Conservation (phyloP, 2,113 vertebrate species). For the Panurus biarmicus region DNA sequence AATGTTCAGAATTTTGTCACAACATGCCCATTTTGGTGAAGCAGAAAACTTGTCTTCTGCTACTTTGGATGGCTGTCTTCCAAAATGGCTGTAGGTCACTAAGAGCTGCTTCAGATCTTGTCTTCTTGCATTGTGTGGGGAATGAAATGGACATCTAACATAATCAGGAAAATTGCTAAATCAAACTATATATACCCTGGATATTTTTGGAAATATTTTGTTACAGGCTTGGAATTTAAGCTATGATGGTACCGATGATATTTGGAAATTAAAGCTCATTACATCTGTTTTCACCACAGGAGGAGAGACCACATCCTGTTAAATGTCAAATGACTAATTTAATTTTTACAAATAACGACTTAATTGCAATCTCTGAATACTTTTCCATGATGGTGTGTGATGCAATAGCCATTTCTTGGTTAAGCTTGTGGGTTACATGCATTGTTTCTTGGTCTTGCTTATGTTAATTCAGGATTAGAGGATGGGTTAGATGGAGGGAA, state of each 20-base stretch:
- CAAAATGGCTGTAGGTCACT: background rate
- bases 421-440: background rate
- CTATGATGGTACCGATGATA: background rate
- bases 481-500: background rate
- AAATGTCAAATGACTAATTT: conserved; percentile 35
- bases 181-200: background rate
- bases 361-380: conserved; percentile 9
- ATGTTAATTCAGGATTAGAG: background rate
- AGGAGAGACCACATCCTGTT: conserved; percentile 43
- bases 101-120: background rate
- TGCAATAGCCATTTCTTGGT: background rate
- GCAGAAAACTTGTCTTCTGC: background rate
- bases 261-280: conserved; percentile 37
- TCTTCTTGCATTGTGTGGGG: background rate
- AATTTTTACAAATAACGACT: conserved; percentile 8
- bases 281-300: background rate
- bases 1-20: background rate
- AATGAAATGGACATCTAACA: background rate
- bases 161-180: background rate
- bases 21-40: background rate
- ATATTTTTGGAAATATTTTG: background rate
- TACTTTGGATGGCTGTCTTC: background rate
- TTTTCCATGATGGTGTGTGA: background rate
- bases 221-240: conserved; percentile 6
- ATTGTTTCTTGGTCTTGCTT: background rate